Evolutionary conservation across 1,140 invertebrate species (phyloP).

Genomic region (Drosophila repletoides): DNA sequence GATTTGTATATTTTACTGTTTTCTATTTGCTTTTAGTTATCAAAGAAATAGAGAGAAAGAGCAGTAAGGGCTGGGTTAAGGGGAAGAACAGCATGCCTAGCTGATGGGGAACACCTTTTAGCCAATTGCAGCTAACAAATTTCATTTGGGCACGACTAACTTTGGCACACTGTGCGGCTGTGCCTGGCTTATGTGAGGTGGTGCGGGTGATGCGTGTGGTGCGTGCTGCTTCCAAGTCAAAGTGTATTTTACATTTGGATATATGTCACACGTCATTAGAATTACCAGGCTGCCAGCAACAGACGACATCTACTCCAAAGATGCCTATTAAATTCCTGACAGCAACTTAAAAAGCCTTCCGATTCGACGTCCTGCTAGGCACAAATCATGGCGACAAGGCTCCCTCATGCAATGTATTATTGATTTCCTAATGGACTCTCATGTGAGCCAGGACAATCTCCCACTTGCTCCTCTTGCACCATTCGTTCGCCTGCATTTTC

Average conservation of each 20-base stretch:
- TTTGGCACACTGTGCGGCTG: slow-evolving; percentile 5
- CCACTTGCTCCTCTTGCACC: not conserved
- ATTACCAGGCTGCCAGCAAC: slow-evolving; percentile 14
- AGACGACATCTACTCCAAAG: not conserved
- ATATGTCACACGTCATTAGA: slow-evolving; percentile 32
- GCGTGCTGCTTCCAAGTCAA: not conserved
- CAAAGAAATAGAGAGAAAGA: not conserved
- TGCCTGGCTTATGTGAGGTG: not conserved
- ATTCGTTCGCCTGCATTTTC: not conserved
- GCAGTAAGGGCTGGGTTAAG: not conserved
- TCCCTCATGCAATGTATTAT: slow-evolving; percentile 39
- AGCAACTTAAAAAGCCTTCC: slow-evolving; percentile 8
- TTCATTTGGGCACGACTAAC: slow-evolving; percentile 23
- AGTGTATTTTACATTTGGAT: slow-evolving; percentile 29
- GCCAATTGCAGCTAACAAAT: slow-evolving; percentile 30
- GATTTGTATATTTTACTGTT: slow-evolving; percentile 27
- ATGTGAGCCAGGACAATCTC: not conserved
- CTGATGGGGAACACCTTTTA: slow-evolving; percentile 25
- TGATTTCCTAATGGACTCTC: slow-evolving; percentile 39
- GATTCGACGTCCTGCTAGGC: not conserved
- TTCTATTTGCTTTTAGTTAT: slow-evolving; percentile 20
- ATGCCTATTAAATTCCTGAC: slow-evolving; percentile 41
- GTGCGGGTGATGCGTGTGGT: slow-evolving; percentile 3
- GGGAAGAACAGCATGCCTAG: not conserved
- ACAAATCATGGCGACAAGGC: slow-evolving; percentile 39